phyloP scores from a whole-genome alignment of 2,797 vertebrate genomes.

The Characodon lateralis region DNA sequence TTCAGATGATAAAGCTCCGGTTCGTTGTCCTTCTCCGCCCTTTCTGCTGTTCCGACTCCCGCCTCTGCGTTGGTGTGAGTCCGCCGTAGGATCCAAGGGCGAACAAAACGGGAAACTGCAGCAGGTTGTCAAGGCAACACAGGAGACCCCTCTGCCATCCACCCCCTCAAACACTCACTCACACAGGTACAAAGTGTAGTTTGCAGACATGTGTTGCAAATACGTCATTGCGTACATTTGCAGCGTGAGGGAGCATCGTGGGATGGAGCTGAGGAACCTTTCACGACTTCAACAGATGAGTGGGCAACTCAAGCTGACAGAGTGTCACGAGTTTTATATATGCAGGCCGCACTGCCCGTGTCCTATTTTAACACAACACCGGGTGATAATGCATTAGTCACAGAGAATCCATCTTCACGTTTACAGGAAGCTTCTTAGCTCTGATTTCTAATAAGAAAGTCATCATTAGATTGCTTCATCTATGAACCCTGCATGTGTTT shows the following conservation, averaged over 20 bases:
- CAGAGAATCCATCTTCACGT: slow-evolving; percentile 3
- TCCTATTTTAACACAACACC: slow-evolving; percentile 47
- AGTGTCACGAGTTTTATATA: slow-evolving; percentile 55
- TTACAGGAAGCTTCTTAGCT: slow-evolving; percentile 4
- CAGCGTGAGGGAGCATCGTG: slow-evolving; percentile 49
- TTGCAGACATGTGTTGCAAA: slow-evolving; percentile 28
- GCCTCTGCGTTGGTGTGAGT: slow-evolving; percentile 62
- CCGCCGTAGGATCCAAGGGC: slow-evolving; percentile 60
- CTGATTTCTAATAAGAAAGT: slow-evolving; percentile 21
- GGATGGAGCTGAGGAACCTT: slow-evolving; percentile 60
- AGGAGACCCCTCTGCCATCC: slow-evolving; percentile 16
- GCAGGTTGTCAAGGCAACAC: slow-evolving; percentile 75
- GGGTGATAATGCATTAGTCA: slow-evolving; percentile 26
- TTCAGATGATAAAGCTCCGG: slow-evolving; percentile 51
- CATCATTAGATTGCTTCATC: slow-evolving; percentile 25
- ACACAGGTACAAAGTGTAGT: slow-evolving; percentile 56
- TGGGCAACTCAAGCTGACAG: slow-evolving; percentile 55
- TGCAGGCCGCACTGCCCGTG: slow-evolving; percentile 32
- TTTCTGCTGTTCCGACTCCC: slow-evolving; percentile 60
- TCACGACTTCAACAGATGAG: slow-evolving; percentile 64
- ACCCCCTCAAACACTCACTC: slow-evolving; percentile 14
- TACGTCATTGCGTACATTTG: slow-evolving; percentile 56
- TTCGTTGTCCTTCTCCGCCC: slow-evolving; percentile 50
- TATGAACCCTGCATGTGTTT: slow-evolving; percentile 27
- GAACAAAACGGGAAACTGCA: slow-evolving; percentile 66